Evolutionary conservation across 2,113 vertebrate species (phyloP), one percentile per base, ranked within the genome.

Genomic region (Lampris incognitus): DNA sequence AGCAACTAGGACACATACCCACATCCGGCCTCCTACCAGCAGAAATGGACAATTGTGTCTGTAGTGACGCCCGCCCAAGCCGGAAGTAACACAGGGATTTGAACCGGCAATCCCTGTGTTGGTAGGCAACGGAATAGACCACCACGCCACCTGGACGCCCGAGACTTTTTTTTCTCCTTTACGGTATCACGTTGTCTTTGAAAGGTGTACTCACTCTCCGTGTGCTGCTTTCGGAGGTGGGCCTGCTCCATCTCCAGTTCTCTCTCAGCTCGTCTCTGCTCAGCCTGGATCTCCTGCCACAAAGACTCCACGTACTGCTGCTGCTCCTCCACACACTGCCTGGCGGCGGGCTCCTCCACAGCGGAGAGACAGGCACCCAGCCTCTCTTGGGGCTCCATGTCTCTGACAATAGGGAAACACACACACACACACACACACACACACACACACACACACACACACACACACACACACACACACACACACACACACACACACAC

Each of bases 221-320:
- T 86, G 74, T 94, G 94, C 82, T 95, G 95, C 81, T 94, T 93
- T 76, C 87, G 89, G 40, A 96, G 89, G 11, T 79, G 77, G 1
- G 93, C 92, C 88, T 96, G 95, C 74, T 96, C 95, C 42, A 92
- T 89, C 69, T 96, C 94, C 77, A 96, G 93, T 55, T 97, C 95
- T 81, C 0, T 90, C 71, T 97, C 95, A 48, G 94, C 94, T 87
- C 87, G 88, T 75, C 90, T 93, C 81, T 96, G 96, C 78, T 95
- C 96, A 66, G 76, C 84, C 77, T 94, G 89, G 67, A 97, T 97
- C 82, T 95, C 95, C 67, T 95, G 94, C 50, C 94, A 93, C 83
- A 97, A 89, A 81, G 92, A 90, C 76, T 97, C 93, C 78, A 96
- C 89, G 0, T 89, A 95, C 48, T 84, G 72, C 86, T 95, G 95